phyloP scores from a whole-genome alignment of 2,113 vertebrate species.

The Phyllostomus hastatus region DNA sequence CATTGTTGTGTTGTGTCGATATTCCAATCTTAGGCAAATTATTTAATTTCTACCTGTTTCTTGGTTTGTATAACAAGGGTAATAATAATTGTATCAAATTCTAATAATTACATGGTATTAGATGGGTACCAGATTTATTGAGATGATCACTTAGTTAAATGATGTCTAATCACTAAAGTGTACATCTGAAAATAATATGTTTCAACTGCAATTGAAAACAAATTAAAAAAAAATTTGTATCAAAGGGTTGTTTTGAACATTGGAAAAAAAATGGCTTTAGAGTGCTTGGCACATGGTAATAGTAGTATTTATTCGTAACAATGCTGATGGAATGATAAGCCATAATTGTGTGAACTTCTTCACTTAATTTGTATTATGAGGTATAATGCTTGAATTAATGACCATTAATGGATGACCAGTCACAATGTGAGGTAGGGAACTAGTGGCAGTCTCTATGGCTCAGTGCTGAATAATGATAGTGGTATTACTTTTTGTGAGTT shows the following conservation, averaged over 20 bases:
- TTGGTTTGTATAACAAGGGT: not conserved
- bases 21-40: not conserved
- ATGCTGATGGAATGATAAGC: not conserved
- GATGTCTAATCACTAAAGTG: no score
- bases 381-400: not conserved
- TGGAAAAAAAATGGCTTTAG: not conserved
- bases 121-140: no score
- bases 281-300: not conserved
- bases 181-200: no score
- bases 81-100: not conserved
- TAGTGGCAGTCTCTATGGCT: not conserved
- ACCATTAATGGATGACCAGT: not conserved
- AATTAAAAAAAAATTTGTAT: not conserved
- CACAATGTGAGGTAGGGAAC: not conserved
- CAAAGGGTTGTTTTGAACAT: not conserved
- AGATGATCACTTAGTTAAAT: no score
- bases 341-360: not conserved
- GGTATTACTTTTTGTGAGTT: not conserved
- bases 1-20: not conserved
- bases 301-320: not conserved
- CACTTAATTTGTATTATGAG: not conserved
- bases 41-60: not conserved
- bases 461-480: not conserved
- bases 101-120: not conserved
- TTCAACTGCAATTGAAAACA: not conserved